Evolutionary conservation across 2,797 vertebrate genomes (phyloP).

Genomic region (Lindbergichthys nudifrons): DNA sequence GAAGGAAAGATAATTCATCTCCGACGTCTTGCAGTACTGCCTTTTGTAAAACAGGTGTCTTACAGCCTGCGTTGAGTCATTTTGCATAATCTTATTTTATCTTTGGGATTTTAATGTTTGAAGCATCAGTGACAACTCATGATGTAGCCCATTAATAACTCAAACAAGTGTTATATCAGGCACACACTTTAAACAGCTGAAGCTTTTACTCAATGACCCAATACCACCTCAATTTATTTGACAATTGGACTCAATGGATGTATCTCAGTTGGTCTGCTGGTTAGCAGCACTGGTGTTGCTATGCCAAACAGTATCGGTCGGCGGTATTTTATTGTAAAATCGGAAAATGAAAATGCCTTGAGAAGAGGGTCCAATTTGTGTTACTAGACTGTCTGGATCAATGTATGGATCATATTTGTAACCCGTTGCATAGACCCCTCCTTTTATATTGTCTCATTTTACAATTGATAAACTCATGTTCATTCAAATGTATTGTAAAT

Average conservation of each 20-base stretch:
- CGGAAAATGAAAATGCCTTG: slow-evolving; percentile 10
- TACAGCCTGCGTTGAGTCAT: background rate
- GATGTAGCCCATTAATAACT: slow-evolving; percentile 1
- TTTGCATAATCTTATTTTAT: background rate
- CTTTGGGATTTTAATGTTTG: background rate
- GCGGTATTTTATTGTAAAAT: slow-evolving; percentile 8
- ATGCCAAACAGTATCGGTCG: background rate
- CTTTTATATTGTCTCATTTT: slow-evolving; percentile 35
- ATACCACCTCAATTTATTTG: background rate
- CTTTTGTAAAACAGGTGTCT: slow-evolving; percentile 1
- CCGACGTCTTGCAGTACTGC: background rate
- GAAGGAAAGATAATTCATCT: background rate
- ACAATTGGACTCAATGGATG: background rate
- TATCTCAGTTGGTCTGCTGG: background rate
- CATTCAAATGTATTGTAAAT: slow-evolving; percentile 41
- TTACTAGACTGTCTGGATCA: background rate
- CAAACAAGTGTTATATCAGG: slow-evolving; percentile 20
- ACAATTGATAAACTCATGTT: slow-evolving; percentile 15
- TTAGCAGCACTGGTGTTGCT: slow-evolving; percentile 8
- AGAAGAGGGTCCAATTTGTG: no score
- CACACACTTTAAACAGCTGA: background rate
- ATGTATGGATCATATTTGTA: slow-evolving; percentile 10
- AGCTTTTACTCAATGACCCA: background rate
- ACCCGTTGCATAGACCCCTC: slow-evolving; percentile 5
- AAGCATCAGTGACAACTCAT: background rate